A percentile compares a stretch with the other conserved stretches of the same genome.
These are phyloP conservation scores for Grammomys dolichurus DNA, from an alignment of 2,113 vertebrate species.

Conservation along the genomic window DNA sequence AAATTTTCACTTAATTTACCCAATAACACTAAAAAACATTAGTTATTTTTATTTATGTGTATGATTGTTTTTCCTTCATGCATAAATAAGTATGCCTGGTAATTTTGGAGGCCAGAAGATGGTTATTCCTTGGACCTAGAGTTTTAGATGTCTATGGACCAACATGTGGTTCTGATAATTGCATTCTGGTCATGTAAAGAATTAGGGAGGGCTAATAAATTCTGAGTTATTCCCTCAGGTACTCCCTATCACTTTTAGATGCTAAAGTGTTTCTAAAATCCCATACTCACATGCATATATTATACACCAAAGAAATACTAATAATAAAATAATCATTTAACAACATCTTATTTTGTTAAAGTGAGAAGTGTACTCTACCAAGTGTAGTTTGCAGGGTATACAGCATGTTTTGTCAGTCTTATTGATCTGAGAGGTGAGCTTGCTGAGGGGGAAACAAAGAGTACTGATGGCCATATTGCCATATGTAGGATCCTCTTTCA, in stretches of 20 bases:
- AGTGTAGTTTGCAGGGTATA: accelerated
- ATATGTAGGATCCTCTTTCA: not conserved
- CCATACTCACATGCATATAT: not conserved
- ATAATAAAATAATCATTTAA: not conserved
- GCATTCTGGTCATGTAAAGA: not conserved
- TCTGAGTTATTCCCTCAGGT: not conserved
- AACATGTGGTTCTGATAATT: too few species aligned
- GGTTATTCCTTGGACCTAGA: not conserved
- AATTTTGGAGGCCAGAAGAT: not conserved
- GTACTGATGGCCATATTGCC: accelerated
- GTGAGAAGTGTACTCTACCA: accelerated
- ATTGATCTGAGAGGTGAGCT: not conserved
- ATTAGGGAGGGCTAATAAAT: not conserved
- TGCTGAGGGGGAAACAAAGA: too few species aligned
- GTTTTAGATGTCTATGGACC: not conserved
- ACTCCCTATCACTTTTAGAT: not conserved
- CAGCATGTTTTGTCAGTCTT: not conserved
- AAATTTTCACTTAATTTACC: not conserved
- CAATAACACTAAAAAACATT: not conserved
- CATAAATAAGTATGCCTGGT: not conserved
- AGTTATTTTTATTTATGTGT: not conserved
- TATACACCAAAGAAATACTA: not conserved
- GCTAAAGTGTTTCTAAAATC: not conserved
- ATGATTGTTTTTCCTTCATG: not conserved
- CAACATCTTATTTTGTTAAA: not conserved